phyloP scores from a whole-genome alignment of 1,140 invertebrate genomes.

The Macrobrachium nipponense region DNA sequence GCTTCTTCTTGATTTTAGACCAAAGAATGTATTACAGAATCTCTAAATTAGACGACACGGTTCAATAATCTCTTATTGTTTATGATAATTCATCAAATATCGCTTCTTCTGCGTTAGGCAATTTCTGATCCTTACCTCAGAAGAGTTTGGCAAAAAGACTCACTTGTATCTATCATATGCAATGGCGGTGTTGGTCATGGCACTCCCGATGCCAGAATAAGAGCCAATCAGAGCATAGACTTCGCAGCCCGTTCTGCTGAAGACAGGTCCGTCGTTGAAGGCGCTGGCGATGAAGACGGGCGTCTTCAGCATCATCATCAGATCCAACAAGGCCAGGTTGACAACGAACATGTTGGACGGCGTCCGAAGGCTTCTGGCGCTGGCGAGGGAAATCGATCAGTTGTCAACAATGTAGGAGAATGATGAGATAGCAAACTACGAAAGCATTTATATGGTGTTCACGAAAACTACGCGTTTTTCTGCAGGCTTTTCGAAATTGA shows the following conservation, averaged over 20 bases:
- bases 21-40: no score
- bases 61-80: no score
- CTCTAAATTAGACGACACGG: no score
- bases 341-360: slow-evolving; percentile 92
- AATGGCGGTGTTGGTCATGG: slow-evolving; percentile 83
- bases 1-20: no score
- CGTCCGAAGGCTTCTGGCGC: slow-evolving; percentile 84
- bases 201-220: slow-evolving; percentile 82
- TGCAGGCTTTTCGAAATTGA: no score
- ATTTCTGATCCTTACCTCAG: no score
- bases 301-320: slow-evolving; percentile 88
- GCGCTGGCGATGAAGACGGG: slow-evolving; percentile 90
- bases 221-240: slow-evolving; percentile 82
- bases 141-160: slow-evolving; percentile 42
- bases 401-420: no score
- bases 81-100: no score
- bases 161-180: slow-evolving; percentile 81
- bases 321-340: slow-evolving; percentile 87
- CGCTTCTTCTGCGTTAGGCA: no score
- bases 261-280: slow-evolving; percentile 79
- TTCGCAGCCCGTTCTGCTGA: slow-evolving; percentile 80
- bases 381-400: slow-evolving; percentile 67
- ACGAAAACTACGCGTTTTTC: no score
- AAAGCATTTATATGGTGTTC: no score
- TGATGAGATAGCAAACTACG: no score